Evolutionary conservation across 2,113 vertebrate genomes (phyloP), one percentile per base, ranked within the genome.

Genomic region (Corythornis vintsioides): DNA sequence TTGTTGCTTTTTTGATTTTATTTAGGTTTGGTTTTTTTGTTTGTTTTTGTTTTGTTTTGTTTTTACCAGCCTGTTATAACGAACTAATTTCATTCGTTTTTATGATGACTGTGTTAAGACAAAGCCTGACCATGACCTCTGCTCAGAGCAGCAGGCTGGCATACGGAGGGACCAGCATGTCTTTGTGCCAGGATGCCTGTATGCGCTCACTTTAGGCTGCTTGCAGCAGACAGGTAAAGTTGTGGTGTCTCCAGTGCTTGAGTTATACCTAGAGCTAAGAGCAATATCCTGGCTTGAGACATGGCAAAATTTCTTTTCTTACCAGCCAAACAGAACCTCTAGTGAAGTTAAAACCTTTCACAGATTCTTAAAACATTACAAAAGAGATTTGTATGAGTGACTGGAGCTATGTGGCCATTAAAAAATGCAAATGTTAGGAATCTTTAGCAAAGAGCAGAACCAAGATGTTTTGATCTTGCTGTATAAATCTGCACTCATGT

Each of bases 131-230:
- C 0, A 1, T 12, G 56, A 35, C 15, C 38, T 35, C 28, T 45
- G 33, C 38, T 63, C 42, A 35, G 74, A 52, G 74, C 47, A 67
- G 31, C 61, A 52, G 31, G 33, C 21, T 29, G 60, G 26, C 5
- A 3, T 31, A 13, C 3, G 35, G 69, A 57, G n/a, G 43, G 17
- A 52, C 50, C 56, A 57, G 60, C 42, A 13, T 0, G 8, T 5
- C 6, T 7, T 22, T 50, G 33, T 43, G n/a, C 40, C n/a, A 31
- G n/a, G 59, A 75, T 2, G 5, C 3, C 52, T 33, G 17, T 1
- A 8, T 0, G 2, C 10, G 14, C 53, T 78, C 0, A 0, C 47
- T 66, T 4, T 33, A 25, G 13, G 13, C 40, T 48, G 22, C 19
- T 5, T 15, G 53, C 19, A 38, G 76, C 26, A 70, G 40, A 19